Percentiles rank a stretch among this genome's conserved stretches.
These are phyloP conservation scores for Scyliorhinus canicula DNA, from an alignment of 2,797 vertebrate genomes.

Conservation along the genomic window DNA sequence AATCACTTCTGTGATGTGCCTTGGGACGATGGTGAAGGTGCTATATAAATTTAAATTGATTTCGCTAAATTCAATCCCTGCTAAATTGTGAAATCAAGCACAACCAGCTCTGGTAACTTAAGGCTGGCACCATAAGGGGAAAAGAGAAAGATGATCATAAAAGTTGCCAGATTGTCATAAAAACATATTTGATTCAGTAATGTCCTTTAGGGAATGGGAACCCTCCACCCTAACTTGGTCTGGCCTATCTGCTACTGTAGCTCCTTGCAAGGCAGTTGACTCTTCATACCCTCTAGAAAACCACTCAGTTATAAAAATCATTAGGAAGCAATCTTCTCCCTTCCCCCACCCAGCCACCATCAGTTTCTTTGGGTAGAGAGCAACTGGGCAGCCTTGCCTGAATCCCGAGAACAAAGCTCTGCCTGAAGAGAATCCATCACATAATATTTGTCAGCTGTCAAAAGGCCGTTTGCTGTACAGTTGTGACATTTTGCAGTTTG, in stretches of 20 bases:
- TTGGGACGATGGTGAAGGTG: not conserved
- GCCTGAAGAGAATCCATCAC: not conserved
- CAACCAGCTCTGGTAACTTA: not conserved
- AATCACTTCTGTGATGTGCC: not conserved
- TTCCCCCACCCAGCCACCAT: not conserved
- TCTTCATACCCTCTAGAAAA: not conserved
- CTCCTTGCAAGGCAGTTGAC: not conserved
- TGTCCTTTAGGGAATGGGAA: not conserved
- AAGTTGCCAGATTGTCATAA: not conserved
- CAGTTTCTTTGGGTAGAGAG: not conserved
- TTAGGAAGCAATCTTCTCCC: not conserved
- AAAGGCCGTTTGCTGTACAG: not conserved
- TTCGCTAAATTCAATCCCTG: not conserved
- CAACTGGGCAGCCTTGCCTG: not conserved
- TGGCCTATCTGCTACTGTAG: not conserved
- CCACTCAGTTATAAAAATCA: not conserved
- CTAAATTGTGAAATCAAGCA: not conserved
- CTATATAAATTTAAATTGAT: not conserved
- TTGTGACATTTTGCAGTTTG: not conserved
- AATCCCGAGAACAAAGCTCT: not conserved
- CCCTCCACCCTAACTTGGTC: not conserved
- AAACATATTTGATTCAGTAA: not conserved
- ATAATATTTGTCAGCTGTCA: not conserved
- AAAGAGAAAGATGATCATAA: not conserved
- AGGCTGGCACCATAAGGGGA: not conserved